A percentile compares a stretch with the other conserved stretches of the same genome.
Conservation (phyloP, 2,888 invertebrate species). For the Stenotaenia linearis region DNA sequence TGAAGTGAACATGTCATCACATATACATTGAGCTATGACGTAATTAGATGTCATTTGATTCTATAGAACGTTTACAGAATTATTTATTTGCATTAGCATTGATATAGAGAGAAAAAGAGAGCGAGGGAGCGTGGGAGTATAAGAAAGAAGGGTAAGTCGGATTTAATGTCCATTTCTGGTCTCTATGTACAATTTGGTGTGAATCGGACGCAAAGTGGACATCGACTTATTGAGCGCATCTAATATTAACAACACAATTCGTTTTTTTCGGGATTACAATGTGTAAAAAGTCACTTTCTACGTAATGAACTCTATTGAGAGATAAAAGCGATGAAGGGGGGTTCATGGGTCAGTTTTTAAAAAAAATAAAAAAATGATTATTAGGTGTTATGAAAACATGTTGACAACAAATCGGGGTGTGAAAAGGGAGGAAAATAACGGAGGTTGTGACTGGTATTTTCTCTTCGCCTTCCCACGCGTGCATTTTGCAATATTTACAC, state of each 20-base stretch:
- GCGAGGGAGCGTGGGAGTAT: not conserved
- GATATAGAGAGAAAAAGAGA: not conserved
- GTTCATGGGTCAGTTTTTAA: not conserved
- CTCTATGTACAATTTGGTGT: not conserved
- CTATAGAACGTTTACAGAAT: not conserved
- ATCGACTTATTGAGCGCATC: not conserved
- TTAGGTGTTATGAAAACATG: not conserved
- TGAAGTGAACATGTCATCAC: not conserved
- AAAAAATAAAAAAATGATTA: not conserved
- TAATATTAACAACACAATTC: not conserved
- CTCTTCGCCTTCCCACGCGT: not conserved
- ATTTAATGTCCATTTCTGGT: not conserved
- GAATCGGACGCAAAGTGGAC: not conserved
- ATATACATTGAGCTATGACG: not conserved
- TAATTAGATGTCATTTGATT: not conserved
- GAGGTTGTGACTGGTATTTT: not conserved
- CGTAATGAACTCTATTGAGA: not conserved
- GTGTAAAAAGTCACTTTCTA: not conserved
- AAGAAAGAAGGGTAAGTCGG: not conserved
- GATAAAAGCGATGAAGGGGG: not conserved
- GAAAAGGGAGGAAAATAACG: not conserved
- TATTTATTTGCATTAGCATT: not conserved
- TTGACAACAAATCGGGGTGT: not conserved
- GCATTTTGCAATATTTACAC: not conserved
- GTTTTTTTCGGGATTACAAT: not conserved